Conservation (phyloP, 2,113 vertebrate species). For the Tauraco erythrolophus region DNA sequence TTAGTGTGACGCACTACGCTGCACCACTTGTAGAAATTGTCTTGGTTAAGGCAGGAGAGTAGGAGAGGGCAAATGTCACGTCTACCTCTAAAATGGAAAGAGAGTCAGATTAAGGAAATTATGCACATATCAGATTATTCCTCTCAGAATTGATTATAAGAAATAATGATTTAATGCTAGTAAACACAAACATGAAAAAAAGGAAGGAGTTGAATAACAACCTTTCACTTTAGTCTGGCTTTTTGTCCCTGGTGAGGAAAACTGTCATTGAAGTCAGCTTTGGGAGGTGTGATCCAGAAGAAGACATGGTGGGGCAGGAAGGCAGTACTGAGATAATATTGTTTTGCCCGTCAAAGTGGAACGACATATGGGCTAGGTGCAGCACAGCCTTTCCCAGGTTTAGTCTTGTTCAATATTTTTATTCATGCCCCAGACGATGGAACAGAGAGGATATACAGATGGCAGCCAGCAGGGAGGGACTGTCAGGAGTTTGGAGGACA, state of each 20-base stretch:
- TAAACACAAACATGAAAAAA: neutral
- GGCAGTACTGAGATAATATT: neutral
- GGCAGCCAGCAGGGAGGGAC: constrained; percentile 64
- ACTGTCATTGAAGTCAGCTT: neutral
- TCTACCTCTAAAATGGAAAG: neutral
- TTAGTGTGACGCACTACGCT: neutral
- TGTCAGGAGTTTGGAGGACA: constrained; percentile 60
- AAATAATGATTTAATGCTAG: neutral
- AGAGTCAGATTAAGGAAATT: neutral
- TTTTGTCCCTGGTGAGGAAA: neutral
- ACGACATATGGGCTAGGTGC: constrained; percentile 24
- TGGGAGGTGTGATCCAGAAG: neutral
- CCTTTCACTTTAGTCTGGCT: neutral
- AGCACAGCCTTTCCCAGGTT: neutral
- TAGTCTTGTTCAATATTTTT: neutral
- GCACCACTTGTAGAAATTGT: neutral
- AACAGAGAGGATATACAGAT: constrained; percentile 65
- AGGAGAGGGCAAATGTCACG: neutral
- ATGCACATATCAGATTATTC: neutral
- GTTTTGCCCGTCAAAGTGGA: neutral
- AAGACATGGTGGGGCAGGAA: neutral
- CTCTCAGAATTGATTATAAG: neutral
- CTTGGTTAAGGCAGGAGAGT: neutral
- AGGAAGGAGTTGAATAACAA: neutral
- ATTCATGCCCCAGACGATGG: constrained; percentile 24